phyloP scores from a whole-genome alignment of 2,113 vertebrate species.

The Struthidea cinerea region DNA sequence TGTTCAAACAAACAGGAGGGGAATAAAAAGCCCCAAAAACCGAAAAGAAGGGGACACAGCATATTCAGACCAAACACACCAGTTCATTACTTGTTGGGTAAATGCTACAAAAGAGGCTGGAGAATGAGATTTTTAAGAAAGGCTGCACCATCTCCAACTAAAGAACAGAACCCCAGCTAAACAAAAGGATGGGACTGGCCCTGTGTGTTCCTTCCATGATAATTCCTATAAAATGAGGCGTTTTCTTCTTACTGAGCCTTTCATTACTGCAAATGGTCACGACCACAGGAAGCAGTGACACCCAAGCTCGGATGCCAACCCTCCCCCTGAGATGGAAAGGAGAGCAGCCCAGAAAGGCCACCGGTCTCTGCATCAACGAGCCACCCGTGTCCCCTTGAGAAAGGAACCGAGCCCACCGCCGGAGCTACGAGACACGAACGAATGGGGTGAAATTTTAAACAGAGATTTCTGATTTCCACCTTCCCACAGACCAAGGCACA shows the following conservation, averaged over 20 bases:
- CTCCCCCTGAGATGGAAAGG: not conserved
- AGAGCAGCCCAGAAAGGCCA: not conserved
- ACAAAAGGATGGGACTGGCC: not conserved
- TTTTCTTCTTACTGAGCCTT: not conserved
- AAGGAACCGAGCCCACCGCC: rapidly evolving
- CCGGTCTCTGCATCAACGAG: not conserved
- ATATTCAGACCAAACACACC: not conserved
- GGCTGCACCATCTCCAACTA: not conserved
- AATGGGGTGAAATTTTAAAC: not conserved
- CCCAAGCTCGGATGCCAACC: not conserved
- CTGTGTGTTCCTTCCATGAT: not conserved
- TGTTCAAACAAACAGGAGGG: not conserved
- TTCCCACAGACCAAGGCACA: rapidly evolving
- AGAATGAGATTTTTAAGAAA: not conserved
- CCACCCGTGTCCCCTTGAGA: not conserved
- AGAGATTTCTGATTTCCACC: not conserved
- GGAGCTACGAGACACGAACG: rapidly evolving
- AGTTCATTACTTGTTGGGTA: not conserved
- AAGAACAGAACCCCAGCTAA: not conserved
- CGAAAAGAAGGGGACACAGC: not conserved
- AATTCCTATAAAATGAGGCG: not conserved
- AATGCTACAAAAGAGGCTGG: not conserved
- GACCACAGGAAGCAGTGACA: not conserved
- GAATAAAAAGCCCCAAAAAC: rapidly evolving
- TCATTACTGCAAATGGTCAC: not conserved